Percentiles rank a stretch among this genome's conserved stretches.
These are phyloP conservation scores for Campoletis sonorensis DNA, from an alignment of 1,140 invertebrate genomes.

Conservation along the genomic window DNA sequence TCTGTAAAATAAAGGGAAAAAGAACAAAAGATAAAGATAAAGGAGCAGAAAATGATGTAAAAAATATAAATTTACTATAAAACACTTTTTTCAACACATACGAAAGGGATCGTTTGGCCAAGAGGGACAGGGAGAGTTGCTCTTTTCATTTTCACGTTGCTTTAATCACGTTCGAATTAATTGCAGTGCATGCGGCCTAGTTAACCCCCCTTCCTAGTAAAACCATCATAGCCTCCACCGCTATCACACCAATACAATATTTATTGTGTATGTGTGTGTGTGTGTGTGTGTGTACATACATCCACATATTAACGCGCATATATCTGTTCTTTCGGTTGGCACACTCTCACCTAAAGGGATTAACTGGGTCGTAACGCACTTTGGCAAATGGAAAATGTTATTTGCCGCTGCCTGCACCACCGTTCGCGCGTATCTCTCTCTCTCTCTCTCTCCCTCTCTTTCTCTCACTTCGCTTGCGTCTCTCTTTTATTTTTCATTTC, in stretches of 20 bases:
- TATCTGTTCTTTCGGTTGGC: neutral
- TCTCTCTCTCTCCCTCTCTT: neutral
- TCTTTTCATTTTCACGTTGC: conserved; percentile 41
- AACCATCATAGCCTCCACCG: neutral
- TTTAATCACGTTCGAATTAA: conserved; percentile 47
- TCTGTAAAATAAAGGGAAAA: neutral
- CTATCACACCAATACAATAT: neutral
- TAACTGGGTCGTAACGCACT: conserved; percentile 45
- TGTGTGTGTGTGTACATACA: neutral
- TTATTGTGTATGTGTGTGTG: too few relatives aligned
- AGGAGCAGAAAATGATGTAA: neutral
- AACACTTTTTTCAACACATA: neutral
- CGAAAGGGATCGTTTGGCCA: neutral
- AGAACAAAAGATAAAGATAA: neutral
- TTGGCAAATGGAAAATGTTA: conserved; percentile 46
- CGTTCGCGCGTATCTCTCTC: too few relatives aligned
- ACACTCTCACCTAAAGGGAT: conserved; percentile 35
- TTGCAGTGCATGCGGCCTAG: conserved; percentile 39
- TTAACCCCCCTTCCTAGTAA: conserved; percentile 20
- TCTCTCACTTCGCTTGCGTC: neutral
- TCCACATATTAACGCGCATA: too few relatives aligned
- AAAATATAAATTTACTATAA: neutral
- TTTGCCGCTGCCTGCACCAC: conserved; percentile 5
- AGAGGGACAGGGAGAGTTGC: neutral
- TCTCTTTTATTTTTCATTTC: neutral